Base-by-base conservation (phyloP, 2,113 vertebrate genomes). In the Seriola rivoliana region DNA sequence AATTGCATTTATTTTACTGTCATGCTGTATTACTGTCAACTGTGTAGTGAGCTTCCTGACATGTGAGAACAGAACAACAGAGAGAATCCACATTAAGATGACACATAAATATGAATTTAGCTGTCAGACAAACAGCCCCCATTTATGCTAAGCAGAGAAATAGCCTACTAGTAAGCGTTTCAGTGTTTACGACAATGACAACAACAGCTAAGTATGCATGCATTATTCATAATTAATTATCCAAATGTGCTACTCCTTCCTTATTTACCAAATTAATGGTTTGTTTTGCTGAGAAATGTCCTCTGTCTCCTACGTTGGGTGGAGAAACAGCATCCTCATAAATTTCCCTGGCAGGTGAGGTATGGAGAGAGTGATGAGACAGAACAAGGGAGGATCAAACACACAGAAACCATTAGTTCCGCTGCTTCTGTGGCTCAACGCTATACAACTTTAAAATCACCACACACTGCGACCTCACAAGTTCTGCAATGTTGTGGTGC, bases 151-250 rank as follows among this genome's bases (percentile, higher is more conserved):
- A 84, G 62, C 38, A 55, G 62, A 89, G 62, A 72, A 88, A 86
- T 71, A 54, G 42, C 62, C 48, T 76, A 42, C 50, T 12, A 65
- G 70, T 65, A 66, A 80, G 77, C 81, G 82, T 64, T 90, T 54
- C 58, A 65, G 34, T 85, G 75, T 88, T 87, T 79, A 78, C 34
- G 34, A 57, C 69, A 48, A 13, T 67, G 77, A 88, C 60, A 86
- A 85, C 80, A 90, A 71, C 29, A 69, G 59, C 72, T 84, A 85
- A 85, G 71, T 69, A 69, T 72, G 81, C 71, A 76, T 85, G 75
- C 73, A 92, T 93, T 89, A 91, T 92, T 94, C 85, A 90, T 88
- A 85, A 93, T 94, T 89, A 91, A 91, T 90, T 76, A 84, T 89
- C 64, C 71, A 87, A 87, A 90, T 78, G 77, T 77, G 62, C 52